Conservation (phyloP, 2,797 vertebrate genomes). For the Acrocephalus scirpaceus region DNA sequence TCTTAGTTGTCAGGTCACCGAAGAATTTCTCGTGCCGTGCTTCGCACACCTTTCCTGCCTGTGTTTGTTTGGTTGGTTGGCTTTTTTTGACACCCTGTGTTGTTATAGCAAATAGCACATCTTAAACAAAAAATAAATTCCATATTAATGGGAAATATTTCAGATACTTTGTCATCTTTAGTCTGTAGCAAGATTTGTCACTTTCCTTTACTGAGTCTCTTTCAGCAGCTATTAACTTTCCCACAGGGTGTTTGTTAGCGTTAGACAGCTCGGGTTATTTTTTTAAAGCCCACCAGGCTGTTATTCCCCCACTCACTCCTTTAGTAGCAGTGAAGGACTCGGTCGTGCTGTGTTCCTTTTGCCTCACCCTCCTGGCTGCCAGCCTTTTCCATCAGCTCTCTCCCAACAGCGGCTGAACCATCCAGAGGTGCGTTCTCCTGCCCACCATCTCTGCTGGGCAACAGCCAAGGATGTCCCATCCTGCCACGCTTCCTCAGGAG, state of each 20-base stretch:
- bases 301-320: neutral
- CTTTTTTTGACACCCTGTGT: neutral
- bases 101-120: neutral
- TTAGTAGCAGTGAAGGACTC: neutral
- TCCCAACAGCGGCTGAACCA: fast-evolving
- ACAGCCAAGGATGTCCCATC: fast-evolving
- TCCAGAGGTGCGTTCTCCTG: neutral
- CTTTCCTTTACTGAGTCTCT: neutral
- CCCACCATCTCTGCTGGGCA: neutral
- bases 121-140: neutral
- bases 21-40: neutral
- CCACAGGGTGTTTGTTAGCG: neutral
- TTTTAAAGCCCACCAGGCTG: neutral
- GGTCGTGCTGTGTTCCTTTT: fast-evolving
- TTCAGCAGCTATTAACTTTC: neutral
- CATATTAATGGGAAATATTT: neutral
- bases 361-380: neutral
- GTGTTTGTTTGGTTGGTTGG: neutral
- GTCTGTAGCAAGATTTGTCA: neutral
- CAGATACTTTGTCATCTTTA: neutral
- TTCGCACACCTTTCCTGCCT: neutral
- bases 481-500: fast-evolving
- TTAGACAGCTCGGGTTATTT: neutral
- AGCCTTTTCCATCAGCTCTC: neutral
- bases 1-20: neutral